phyloP scores from a whole-genome alignment of 2,797 vertebrate species.

The Acestrorhynchus altus region DNA sequence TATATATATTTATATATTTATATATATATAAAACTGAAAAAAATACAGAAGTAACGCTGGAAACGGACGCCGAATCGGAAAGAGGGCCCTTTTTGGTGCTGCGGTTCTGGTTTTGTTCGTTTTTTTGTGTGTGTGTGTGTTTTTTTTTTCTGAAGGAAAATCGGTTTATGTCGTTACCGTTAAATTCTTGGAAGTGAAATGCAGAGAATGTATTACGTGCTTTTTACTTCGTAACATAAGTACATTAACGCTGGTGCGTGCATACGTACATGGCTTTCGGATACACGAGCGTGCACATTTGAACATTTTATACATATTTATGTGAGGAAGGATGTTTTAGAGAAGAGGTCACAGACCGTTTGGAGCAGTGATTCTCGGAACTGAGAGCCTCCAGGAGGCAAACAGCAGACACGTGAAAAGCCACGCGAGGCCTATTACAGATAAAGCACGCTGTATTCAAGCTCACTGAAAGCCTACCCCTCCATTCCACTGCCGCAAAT shows the following conservation, averaged over 20 bases:
- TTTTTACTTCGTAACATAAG: constrained; percentile 3
- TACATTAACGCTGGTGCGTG: background rate
- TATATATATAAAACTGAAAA: constrained; percentile 51
- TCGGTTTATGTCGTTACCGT: constrained; percentile 16
- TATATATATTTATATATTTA: background rate
- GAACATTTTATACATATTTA: background rate
- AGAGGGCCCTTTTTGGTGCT: constrained; percentile 68
- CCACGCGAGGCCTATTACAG: background rate
- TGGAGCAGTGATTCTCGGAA: background rate
- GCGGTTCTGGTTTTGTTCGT: constrained; percentile 74
- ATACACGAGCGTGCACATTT: background rate
- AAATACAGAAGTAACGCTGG: constrained; percentile 89
- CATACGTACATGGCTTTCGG: background rate
- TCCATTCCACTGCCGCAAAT: background rate
- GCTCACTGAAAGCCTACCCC: background rate
- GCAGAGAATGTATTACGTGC: background rate
- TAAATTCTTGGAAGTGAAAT: constrained; percentile 3
- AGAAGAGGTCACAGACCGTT: background rate
- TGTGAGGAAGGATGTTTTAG: background rate
- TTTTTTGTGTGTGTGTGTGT: constrained; percentile 66
- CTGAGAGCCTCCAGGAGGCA: background rate
- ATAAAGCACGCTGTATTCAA: background rate
- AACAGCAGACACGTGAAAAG: too few species aligned
- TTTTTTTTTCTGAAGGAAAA: constrained; percentile 58
- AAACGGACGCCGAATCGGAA: constrained; percentile 85